A percentile compares a stretch with the other conserved stretches of the same genome.
phyloP scores from a whole-genome alignment of 2,113 vertebrate species.

The Caloenas nicobarica region DNA sequence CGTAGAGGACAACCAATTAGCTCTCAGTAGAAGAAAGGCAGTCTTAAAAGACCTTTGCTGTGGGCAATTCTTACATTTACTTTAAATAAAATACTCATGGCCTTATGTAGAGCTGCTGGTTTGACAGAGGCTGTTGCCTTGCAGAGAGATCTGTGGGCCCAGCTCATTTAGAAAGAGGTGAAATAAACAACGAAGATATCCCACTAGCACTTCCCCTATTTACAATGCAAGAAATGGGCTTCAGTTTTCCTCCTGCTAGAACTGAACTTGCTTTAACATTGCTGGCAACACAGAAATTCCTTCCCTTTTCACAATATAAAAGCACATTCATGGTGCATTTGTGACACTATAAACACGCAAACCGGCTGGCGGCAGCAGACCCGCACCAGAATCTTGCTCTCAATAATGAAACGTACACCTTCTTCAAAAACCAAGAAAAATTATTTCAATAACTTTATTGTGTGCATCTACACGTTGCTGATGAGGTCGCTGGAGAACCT shows the following conservation, averaged over 20 bases:
- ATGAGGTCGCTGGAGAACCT: constrained; percentile 31
- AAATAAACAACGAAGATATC: background rate
- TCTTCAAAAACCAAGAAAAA: background rate
- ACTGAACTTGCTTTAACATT: accelerated
- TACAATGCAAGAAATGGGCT: accelerated
- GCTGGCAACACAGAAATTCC: background rate
- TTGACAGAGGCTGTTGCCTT: background rate
- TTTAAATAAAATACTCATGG: background rate
- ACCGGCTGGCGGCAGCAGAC: background rate
- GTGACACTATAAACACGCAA: too few species aligned
- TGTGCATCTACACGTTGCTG: background rate
- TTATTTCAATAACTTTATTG: constrained; percentile 67
- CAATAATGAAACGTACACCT: background rate
- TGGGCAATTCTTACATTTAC: background rate
- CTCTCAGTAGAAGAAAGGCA: background rate
- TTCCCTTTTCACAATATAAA: background rate
- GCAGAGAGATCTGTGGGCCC: too few species aligned
- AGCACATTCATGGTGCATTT: accelerated
- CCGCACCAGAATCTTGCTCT: background rate
- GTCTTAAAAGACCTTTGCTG: background rate
- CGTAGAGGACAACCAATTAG: accelerated
- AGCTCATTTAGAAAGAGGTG: background rate
- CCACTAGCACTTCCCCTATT: too few species aligned
- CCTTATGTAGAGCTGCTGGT: background rate
- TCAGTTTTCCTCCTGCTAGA: background rate